A percentile compares a stretch with the other conserved stretches of the same genome.
Conservation (phyloP, 2,888 invertebrate species). For the Marasmarcha lunaedactyla region DNA sequence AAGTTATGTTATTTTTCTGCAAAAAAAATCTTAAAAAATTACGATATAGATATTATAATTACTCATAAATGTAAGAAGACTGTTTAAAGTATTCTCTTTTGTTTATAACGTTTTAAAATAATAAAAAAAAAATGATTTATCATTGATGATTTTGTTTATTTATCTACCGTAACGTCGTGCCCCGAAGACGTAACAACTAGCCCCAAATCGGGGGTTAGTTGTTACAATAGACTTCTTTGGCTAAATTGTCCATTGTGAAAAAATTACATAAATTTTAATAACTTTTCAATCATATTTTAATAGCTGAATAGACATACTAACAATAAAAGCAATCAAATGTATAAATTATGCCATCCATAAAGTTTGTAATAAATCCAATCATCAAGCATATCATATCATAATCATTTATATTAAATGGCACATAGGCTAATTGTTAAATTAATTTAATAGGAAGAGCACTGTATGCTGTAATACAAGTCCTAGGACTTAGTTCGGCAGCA, state of each 20-base stretch:
- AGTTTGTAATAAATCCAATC: no score
- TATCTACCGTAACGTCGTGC: conserved; percentile 3
- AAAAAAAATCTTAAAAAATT: not conserved
- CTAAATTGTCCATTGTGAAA: not conserved
- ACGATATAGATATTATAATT: conserved; percentile 2
- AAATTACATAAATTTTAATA: conserved; percentile 3
- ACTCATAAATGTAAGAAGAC: conserved; percentile 1
- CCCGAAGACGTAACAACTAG: conserved; percentile 3
- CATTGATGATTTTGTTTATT: conserved; percentile 3
- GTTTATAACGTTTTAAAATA: not conserved
- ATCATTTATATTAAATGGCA: no score
- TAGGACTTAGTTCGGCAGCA: no score
- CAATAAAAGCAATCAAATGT: conserved; percentile 2
- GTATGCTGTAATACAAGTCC: no score
- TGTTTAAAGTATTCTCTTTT: conserved; percentile 1
- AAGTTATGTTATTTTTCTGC: not conserved
- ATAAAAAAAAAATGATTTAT: conserved; percentile 2
- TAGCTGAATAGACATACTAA: conserved; percentile 1
- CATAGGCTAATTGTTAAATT: no score
- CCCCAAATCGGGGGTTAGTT: conserved; percentile 2
- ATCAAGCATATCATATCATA: no score
- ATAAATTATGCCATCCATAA: not conserved
- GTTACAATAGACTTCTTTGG: conserved; percentile 2
- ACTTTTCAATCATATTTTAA: conserved; percentile 2
- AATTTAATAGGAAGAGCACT: no score